Evolutionary conservation across 2,797 vertebrate species (phyloP), one percentile per base, ranked within the genome.

Genomic region (Rhinophrynus dorsalis): DNA sequence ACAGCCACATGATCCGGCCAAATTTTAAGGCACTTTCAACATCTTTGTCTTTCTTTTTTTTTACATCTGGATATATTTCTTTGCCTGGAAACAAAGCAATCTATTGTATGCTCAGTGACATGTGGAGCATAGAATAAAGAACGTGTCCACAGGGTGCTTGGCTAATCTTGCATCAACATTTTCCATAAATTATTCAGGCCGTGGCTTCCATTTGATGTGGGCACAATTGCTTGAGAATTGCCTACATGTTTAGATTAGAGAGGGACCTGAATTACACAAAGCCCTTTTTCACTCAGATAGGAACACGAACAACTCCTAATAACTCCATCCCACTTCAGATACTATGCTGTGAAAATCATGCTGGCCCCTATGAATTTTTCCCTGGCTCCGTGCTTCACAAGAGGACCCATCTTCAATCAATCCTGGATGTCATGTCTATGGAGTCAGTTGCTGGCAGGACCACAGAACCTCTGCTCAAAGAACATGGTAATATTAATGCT

Each of bases 141-240:
- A 6, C 40, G 9, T 30, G 48, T 57, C 68, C 60, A 50, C 51
- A n/a, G 61, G 61, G 44, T 58, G 61, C 60, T 64, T 13, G 40
- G 68, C 52, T 72, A 58, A 65, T 72, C 68, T 50, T 24, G 33
- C 54, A 45, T 51, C 55, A 58, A 72, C 48, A 58, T 59, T 72
- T 38, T 50, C 44, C 68, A 72, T 72, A 23, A 72, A 72, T 65
- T 65, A 72, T 72, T 72, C 60, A 72, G 68, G 63, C 18, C 20
- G 23, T 40, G 68, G 30, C 61, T 64, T 72, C 29, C 21, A 58
- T 72, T 51, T 72, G n/a, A 72, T 65, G 68, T 72, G 52, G 52
- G 33, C 58, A 64, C 44, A 21, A 42, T 18, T 38, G 37, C 35
- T 50, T 26, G 12, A 23, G 20, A 29, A 26, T 15, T 17, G 40